These are phyloP conservation scores for Pseudocheirus occidentalis DNA, from an alignment of 2,797 vertebrate genomes.

Conservation along the genomic window DNA sequence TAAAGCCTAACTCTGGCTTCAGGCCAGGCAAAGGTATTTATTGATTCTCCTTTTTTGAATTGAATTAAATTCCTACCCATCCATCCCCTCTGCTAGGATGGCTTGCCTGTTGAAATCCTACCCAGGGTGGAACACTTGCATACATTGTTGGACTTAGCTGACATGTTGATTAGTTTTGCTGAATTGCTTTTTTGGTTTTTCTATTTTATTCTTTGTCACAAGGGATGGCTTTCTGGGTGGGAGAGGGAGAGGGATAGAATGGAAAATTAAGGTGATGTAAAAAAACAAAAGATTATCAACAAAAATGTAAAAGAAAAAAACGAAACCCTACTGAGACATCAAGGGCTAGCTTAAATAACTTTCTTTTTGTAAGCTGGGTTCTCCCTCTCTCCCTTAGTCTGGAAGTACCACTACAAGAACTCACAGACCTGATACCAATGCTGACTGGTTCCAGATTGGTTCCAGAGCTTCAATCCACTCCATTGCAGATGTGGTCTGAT, in stretches of 20 bases:
- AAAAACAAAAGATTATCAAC: background rate
- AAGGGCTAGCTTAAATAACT: background rate
- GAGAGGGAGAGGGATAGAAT: background rate
- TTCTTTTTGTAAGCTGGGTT: background rate
- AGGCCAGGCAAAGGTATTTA: slow-evolving; percentile 1
- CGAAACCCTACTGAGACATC: background rate
- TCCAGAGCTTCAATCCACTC: background rate
- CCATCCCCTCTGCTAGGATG: background rate
- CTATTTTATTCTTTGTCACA: background rate
- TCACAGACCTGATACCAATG: background rate
- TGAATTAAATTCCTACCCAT: background rate
- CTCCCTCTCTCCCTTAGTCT: background rate
- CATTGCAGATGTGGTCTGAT: background rate
- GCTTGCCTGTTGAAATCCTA: background rate
- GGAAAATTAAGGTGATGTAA: background rate
- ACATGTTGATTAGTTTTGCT: slow-evolving; percentile 1
- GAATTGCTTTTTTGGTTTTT: background rate
- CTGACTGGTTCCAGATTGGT: background rate
- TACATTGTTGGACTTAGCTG: background rate
- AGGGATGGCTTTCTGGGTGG: background rate
- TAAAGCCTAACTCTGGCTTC: background rate
- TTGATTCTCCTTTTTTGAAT: background rate
- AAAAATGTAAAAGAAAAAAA: background rate
- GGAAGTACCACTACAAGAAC: background rate
- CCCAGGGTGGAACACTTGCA: background rate